Evolutionary conservation across 2,113 vertebrate species (phyloP).

Genomic region (Scomber japonicus): DNA sequence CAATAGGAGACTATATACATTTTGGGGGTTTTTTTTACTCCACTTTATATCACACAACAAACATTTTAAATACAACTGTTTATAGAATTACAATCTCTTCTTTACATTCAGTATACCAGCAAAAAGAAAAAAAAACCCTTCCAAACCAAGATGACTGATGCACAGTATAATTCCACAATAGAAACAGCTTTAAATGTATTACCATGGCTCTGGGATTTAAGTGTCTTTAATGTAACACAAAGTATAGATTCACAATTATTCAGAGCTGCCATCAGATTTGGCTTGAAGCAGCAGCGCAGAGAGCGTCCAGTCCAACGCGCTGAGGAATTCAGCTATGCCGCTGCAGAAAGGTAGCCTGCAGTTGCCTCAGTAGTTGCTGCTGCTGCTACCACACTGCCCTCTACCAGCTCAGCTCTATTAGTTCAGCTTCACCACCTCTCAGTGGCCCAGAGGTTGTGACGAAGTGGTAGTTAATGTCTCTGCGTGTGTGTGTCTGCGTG

Average conservation of each 20-base stretch:
- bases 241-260: conserved; percentile 10
- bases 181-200: not conserved
- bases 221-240: conserved; percentile 10
- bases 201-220: not conserved
- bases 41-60: not conserved
- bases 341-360: conserved; percentile 56
- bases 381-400: conserved; percentile 67
- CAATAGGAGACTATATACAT: not conserved
- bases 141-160: not conserved
- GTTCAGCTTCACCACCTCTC: conserved; percentile 75
- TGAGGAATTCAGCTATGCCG: conserved; percentile 42
- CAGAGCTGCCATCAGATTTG: conserved; percentile 1
- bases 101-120: not conserved
- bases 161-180: not conserved
- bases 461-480: conserved; percentile 53
- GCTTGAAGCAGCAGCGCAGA: not conserved
- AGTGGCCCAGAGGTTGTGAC: conserved; percentile 63
- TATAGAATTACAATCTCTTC: too few species aligned
- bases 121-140: not conserved
- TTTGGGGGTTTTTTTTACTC: not conserved
- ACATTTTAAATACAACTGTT: too few species aligned
- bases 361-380: conserved; percentile 28
- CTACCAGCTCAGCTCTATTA: conserved; percentile 74
- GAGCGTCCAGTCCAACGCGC: conserved; percentile 7
- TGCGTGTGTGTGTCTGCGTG: conserved; percentile 24